Conservation (phyloP, 2,888 invertebrate species). For the Adelognathus sp. region DNA sequence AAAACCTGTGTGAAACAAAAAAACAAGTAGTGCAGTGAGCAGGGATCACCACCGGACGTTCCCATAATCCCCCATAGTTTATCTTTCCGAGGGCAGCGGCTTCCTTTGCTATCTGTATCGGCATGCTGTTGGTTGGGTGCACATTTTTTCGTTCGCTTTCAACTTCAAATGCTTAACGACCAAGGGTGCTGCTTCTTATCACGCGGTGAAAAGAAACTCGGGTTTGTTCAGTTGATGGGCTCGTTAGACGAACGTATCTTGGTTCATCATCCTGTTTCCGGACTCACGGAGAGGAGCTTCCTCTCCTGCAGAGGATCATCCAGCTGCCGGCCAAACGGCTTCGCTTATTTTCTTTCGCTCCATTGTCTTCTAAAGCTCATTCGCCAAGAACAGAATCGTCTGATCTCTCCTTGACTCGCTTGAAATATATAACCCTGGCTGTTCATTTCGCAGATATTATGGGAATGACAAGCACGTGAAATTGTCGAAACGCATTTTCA, state of each 20-base stretch:
- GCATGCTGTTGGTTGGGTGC: background rate
- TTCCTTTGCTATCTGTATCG: background rate
- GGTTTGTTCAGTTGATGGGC: slow-evolving; percentile 43
- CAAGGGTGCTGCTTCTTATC: slow-evolving; percentile 44
- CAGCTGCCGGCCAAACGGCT: slow-evolving; percentile 7
- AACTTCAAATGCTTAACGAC: slow-evolving; percentile 25
- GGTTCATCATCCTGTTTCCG: slow-evolving; percentile 7
- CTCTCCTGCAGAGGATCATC: slow-evolving; percentile 16
- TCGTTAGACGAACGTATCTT: slow-evolving; percentile 44
- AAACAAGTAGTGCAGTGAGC: background rate
- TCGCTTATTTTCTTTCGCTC: slow-evolving; percentile 7
- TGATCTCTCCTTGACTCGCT: too few relatives aligned
- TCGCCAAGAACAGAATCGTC: too few relatives aligned
- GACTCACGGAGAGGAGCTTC: background rate
- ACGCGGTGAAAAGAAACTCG: slow-evolving; percentile 39
- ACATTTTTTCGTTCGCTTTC: slow-evolving; percentile 9
- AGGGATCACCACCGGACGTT: slow-evolving; percentile 19
- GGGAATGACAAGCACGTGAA: too few relatives aligned
- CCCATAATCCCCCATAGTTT: slow-evolving; percentile 46
- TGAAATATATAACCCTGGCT: too few relatives aligned
- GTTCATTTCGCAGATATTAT: too few relatives aligned
- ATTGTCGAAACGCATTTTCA: too few relatives aligned
- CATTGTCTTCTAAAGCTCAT: slow-evolving; percentile 29
- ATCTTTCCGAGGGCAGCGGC: slow-evolving; percentile 27
- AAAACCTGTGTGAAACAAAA: background rate